Conservation (phyloP, 2,113 vertebrate genomes). For the Microcebus ravelobensis region DNA sequence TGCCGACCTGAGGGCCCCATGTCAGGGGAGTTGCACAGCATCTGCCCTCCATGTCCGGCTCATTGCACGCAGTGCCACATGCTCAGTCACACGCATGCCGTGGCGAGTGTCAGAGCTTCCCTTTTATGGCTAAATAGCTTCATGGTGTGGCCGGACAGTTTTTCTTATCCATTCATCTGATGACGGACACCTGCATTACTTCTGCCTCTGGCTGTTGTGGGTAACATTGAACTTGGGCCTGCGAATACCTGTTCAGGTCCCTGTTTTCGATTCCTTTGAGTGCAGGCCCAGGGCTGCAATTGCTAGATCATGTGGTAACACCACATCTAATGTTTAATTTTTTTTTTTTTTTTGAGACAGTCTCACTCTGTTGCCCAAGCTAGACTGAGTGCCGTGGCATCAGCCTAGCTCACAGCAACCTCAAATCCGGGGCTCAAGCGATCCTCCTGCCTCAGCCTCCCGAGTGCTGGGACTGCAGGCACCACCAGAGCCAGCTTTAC, state of each 20-base stretch:
- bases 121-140: not conserved
- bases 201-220: not conserved
- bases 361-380: too few species aligned
- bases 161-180: fast-evolving
- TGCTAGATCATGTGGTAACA: fast-evolving
- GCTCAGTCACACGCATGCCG: fast-evolving
- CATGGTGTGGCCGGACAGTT: fast-evolving
- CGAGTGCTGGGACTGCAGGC: not conserved
- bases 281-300: fast-evolving
- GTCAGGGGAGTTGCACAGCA: fast-evolving
- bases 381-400: too few species aligned
- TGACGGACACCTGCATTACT: fast-evolving
- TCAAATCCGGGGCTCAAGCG: too few species aligned
- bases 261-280: not conserved
- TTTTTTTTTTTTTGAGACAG: too few species aligned
- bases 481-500: too few species aligned
- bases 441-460: not conserved
- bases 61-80: too few species aligned
- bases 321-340: not conserved
- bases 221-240: fast-evolving
- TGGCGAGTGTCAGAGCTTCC: not conserved
- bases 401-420: too few species aligned
- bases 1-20: not conserved
- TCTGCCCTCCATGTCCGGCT: not conserved
- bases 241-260: fast-evolving